These are phyloP conservation scores for Cromileptes altivelis DNA, from an alignment of 2,113 vertebrate genomes.

Conservation along the genomic window DNA sequence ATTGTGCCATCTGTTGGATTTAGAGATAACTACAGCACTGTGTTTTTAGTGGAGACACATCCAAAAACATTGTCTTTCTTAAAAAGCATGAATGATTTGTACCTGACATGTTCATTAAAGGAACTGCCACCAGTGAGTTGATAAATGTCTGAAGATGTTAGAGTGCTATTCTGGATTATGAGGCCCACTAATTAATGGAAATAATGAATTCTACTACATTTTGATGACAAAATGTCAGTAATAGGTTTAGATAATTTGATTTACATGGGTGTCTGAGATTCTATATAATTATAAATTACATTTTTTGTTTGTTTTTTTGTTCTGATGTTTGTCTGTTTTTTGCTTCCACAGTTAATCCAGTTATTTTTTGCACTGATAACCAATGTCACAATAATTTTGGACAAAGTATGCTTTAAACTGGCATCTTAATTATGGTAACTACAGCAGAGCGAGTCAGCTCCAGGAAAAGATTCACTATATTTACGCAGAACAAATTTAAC, in stretches of 20 bases:
- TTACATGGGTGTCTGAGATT: background rate
- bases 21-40: constrained; percentile 24
- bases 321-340: background rate
- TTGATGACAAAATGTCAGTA: background rate
- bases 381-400: background rate
- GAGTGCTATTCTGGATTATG: background rate
- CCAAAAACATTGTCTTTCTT: background rate
- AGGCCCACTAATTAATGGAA: background rate
- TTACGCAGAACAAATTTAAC: no score
- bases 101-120: background rate
- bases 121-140: background rate
- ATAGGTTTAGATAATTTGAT: background rate
- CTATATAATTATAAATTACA: no score
- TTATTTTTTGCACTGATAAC: background rate
- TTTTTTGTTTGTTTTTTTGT: no score
- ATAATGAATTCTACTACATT: background rate
- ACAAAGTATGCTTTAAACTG: no score
- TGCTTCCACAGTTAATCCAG: background rate
- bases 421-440: background rate
- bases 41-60: background rate
- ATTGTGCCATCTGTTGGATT: constrained; percentile 72
- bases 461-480: no score
- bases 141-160: background rate
- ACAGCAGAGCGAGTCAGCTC: no score
- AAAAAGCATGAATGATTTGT: background rate